Conservation (phyloP, 2,797 vertebrate species). For the Paedocypris micromegethes region DNA sequence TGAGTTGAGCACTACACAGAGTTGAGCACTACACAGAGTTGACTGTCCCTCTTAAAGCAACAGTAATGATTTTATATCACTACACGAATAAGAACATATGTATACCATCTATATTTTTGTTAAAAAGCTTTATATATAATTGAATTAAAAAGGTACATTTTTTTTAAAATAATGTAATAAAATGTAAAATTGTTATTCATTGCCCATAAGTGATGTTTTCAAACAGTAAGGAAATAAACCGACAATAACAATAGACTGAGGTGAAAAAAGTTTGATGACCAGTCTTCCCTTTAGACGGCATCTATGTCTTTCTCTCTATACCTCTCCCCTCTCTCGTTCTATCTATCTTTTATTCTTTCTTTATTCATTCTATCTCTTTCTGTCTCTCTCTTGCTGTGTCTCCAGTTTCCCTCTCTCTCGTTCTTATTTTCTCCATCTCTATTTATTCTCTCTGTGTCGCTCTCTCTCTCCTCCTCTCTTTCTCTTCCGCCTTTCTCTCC, state of each 20-base stretch:
- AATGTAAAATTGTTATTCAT: too few relatives aligned
- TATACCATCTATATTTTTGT: too few relatives aligned
- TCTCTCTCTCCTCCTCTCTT: constrained; percentile 13
- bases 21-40: too few relatives aligned
- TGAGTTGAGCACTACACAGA: too few relatives aligned
- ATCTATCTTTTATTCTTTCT: constrained; percentile 10
- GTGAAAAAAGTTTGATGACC: constrained; percentile 25
- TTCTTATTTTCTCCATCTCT: constrained; percentile 5
- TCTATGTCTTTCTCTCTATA: constrained; percentile 5
- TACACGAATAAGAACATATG: too few relatives aligned
- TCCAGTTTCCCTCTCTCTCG: constrained; percentile 8
- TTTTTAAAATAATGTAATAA: too few relatives aligned
- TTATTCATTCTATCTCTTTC: constrained; percentile 5
- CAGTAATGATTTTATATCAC: too few relatives aligned
- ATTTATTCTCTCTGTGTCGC: background rate
- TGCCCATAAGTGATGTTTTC: constrained; percentile 10
- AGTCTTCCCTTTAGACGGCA: constrained; percentile 26
- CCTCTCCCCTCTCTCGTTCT: background rate
- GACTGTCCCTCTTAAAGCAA: too few relatives aligned
- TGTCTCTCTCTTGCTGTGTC: background rate
- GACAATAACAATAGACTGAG: constrained; percentile 4
- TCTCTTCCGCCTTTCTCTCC: constrained; percentile 1
- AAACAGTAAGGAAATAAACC: constrained; percentile 22
- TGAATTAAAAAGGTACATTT: too few relatives aligned
- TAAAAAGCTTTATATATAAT: too few relatives aligned